A percentile compares a stretch with the other conserved stretches of the same genome.
phyloP scores from a whole-genome alignment of 1,140 invertebrate species.

The Drosophila lacertosa region DNA sequence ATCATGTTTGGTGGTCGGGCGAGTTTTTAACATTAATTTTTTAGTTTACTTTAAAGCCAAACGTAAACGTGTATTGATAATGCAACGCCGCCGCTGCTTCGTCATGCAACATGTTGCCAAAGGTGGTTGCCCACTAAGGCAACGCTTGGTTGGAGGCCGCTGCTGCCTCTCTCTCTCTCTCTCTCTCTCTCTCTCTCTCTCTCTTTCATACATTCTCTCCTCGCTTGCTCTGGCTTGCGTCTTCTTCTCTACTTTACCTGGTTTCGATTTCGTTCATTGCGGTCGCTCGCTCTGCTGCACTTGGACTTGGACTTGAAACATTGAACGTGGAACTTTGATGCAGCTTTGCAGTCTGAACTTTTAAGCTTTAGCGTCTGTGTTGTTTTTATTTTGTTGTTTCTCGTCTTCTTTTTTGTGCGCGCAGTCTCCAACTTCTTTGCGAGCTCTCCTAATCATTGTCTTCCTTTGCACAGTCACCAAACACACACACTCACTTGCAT shows the following conservation, averaged over 20 bases:
- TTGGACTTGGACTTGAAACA: constrained; percentile 14
- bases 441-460: background rate
- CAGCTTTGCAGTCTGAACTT: constrained; percentile 20
- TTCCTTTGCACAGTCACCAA: constrained; percentile 29
- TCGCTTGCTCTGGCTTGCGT: background rate
- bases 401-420: background rate
- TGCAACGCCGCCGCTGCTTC: constrained; percentile 1
- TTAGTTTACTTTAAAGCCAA: background rate
- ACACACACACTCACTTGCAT: constrained; percentile 1
- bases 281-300: constrained; percentile 29
- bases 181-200: background rate
- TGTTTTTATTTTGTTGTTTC: background rate
- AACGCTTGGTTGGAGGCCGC: constrained; percentile 12
- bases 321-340: constrained; percentile 1
- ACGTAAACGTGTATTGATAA: constrained; percentile 8
- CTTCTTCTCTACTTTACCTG: background rate
- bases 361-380: constrained; percentile 15
- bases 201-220: background rate
- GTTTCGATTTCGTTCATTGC: constrained; percentile 36
- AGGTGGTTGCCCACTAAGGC: constrained; percentile 14
- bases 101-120: constrained; percentile 66
- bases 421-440: constrained; percentile 18
- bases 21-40: constrained; percentile 2
- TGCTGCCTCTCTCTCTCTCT: background rate
- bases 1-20: constrained; percentile 11